These are phyloP conservation scores for Pogonus chalceus DNA, from an alignment of 1,140 invertebrate species.

Conservation along the genomic window DNA sequence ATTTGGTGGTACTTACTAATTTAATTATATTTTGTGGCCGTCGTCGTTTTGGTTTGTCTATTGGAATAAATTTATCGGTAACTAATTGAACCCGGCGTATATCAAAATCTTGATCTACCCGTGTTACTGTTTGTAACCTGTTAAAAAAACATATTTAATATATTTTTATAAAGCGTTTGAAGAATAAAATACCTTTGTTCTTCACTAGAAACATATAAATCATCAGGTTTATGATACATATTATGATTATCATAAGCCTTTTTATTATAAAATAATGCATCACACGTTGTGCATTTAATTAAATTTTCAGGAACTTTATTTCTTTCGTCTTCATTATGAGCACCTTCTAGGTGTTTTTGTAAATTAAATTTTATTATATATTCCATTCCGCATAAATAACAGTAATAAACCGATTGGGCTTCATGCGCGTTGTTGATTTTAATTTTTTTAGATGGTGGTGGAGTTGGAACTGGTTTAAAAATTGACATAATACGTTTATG, in stretches of 20 bases:
- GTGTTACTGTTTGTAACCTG: constrained; percentile 41
- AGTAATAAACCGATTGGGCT: constrained; percentile 51
- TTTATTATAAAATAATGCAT: constrained; percentile 54
- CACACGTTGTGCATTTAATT: constrained; percentile 52
- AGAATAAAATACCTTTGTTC: constrained; percentile 39
- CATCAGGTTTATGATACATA: constrained; percentile 49
- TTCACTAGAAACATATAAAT: constrained; percentile 53
- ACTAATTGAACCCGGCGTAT: constrained; percentile 36
- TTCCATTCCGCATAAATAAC: constrained; percentile 55
- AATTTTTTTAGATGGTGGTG: constrained; percentile 48
- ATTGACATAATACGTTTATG: constrained; percentile 46
- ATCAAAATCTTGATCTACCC: constrained; percentile 50
- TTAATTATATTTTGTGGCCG: neutral
- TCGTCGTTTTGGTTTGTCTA: neutral
- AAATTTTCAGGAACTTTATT: constrained; percentile 42
- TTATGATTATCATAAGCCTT: constrained; percentile 54
- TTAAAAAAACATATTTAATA: constrained; percentile 10
- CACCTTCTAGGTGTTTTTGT: constrained; percentile 50
- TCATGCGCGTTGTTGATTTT: constrained; percentile 45
- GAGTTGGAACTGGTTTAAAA: constrained; percentile 41
- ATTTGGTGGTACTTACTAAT: neutral
- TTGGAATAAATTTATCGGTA: constrained; percentile 7
- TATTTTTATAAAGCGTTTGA: neutral
- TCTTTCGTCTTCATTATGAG: constrained; percentile 46
- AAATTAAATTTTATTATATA: constrained; percentile 59